Evolutionary conservation across 2,113 vertebrate species (phyloP).

Genomic region (Notechis scutatus): DNA sequence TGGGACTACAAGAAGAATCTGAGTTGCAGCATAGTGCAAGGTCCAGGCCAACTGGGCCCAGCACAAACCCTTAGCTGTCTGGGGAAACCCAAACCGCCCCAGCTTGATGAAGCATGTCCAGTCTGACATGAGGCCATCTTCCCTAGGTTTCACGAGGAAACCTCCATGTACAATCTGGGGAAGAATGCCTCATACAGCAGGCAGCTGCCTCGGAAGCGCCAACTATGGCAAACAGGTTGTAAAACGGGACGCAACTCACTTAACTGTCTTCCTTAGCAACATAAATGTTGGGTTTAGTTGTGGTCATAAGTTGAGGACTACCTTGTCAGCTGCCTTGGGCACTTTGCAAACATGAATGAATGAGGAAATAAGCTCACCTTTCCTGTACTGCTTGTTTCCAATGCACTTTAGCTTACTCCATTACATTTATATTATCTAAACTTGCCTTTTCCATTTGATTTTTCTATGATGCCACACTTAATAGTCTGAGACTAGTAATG

Average conservation of each 20-base stretch:
- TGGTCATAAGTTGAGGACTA: background rate
- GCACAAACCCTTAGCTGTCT: background rate
- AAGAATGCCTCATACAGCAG: background rate
- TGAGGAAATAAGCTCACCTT: background rate
- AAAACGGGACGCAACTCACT: background rate
- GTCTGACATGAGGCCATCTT: background rate
- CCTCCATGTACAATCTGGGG: background rate
- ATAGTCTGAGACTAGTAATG: background rate
- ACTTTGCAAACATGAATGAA: background rate
- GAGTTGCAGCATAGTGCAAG: background rate
- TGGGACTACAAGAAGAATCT: background rate
- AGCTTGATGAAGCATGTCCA: background rate
- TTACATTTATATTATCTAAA: background rate
- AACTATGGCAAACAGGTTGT: background rate
- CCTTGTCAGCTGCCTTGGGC: background rate
- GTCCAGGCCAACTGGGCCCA: background rate
- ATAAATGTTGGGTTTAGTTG: background rate
- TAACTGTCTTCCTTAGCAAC: background rate
- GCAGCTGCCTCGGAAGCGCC: background rate
- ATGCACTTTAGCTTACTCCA: background rate
- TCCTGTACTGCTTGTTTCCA: background rate
- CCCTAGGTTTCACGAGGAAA: background rate
- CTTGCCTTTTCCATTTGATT: background rate
- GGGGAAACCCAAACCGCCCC: too few relatives aligned
- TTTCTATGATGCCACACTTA: background rate